Base-by-base conservation (phyloP, 2,797 vertebrate genomes). In the Lepidocolaptes lacrymiger region DNA sequence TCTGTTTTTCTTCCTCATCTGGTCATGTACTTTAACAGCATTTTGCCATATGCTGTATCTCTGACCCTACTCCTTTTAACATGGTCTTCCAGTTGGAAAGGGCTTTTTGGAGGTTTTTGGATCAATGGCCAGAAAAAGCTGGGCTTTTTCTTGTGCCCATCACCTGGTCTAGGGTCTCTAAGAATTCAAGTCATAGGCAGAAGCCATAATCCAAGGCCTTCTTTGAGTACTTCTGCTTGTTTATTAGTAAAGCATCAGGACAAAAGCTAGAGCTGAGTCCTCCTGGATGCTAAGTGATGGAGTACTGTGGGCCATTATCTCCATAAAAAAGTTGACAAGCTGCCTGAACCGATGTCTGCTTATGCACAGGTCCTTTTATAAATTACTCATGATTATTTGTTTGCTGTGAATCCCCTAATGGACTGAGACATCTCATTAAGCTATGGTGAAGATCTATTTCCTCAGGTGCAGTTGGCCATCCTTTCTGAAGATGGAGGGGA, bases 1-100 rank as follows among this genome's bases (percentile, higher is more conserved):
- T 91, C 92, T 92, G 85, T 2, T 91, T 96, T 95, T 82, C 52
- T 37, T 95, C 82, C 52, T 95, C 89, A 76, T 91, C 85, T 91
- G 80, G 43, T 92, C 76, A 71, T 49, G 67, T 80, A 84, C 74
- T 76, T n/a, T 86, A 93, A 72, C 69, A 90, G 18, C 39, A 24
- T 66, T 90, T 93, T 56, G 78, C 34, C 41, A 43, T 44, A n/a
- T 37, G 75, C 51, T 36, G 19, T 66, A 43, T 34, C 26, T 66
- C 75, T 75, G 61, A 79, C 39, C 9, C 36, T 84, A 5, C 28
- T 75, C 44, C 62, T 15, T 59, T 91, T 84, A 76, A 34, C 2
- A 7, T 73, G n/a, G 4, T 67, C 59, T 82, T 80, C 37, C 67
- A 39, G 30, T 30, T 80, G 71, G 39, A 94, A 86, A 58, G n/a